phyloP scores from a whole-genome alignment of 2,113 vertebrate species.

The Hoplias malabaricus region DNA sequence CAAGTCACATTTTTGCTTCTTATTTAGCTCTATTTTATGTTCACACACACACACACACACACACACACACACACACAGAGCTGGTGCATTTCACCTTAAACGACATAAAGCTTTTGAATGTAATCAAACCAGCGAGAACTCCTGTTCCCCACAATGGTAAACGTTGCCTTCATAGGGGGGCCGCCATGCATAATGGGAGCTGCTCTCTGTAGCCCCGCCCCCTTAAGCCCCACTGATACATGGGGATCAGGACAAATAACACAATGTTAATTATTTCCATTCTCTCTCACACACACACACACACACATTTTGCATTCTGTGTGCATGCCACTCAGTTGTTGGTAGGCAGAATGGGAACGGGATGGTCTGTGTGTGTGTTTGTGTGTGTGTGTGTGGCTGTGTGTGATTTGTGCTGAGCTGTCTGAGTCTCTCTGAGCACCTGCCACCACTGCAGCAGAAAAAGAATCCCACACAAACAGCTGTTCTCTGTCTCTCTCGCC shows the following conservation, averaged over 20 bases:
- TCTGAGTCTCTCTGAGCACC: slow-evolving; percentile 55
- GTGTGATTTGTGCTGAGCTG: slow-evolving; percentile 7
- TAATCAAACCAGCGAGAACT: too few species aligned
- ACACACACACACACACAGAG: too few species aligned
- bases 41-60: too few species aligned
- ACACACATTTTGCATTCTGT: background rate
- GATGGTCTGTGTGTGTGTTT: background rate
- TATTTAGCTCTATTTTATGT: too few species aligned
- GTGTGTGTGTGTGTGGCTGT: slow-evolving; percentile 13
- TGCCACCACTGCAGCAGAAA: slow-evolving; percentile 56
- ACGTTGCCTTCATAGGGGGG: too few species aligned
- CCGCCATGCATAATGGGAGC: too few species aligned
- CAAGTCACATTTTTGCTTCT: too few species aligned
- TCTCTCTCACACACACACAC: background rate
- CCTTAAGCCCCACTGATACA: too few species aligned
- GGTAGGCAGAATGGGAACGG: background rate
- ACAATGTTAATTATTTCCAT: too few species aligned
- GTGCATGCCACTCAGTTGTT: background rate
- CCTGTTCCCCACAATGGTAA: background rate
- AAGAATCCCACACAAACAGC: slow-evolving; percentile 34
- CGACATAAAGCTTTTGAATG: too few species aligned
- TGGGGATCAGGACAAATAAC: background rate
- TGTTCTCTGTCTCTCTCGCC: slow-evolving; percentile 24
- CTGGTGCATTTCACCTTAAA: too few species aligned
- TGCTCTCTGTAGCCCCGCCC: too few species aligned